Conservation (phyloP, 2,797 vertebrate species). For the Sarcophilus harrisii region DNA sequence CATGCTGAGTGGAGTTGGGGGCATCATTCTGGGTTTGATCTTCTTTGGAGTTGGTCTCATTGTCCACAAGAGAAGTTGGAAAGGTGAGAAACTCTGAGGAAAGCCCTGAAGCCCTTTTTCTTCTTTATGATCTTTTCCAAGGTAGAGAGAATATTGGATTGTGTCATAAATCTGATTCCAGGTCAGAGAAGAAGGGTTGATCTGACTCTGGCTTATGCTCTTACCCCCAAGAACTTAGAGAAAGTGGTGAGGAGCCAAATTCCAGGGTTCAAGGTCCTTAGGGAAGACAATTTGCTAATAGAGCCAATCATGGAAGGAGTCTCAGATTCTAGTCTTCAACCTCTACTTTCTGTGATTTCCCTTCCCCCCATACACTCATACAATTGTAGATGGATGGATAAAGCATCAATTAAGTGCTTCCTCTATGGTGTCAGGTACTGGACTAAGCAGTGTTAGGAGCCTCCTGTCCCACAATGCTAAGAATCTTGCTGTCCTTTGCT, state of each 20-base stretch:
- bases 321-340: neutral
- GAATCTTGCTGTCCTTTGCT: neutral
- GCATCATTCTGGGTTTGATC: conserved; percentile 28
- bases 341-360: neutral
- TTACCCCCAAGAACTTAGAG: neutral
- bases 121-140: neutral
- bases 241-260: neutral
- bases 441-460: neutral
- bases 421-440: neutral
- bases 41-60: rapidly evolving
- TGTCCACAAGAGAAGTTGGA: conserved; percentile 47
- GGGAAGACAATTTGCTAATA: neutral
- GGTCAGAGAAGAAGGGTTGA: neutral
- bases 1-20: neutral
- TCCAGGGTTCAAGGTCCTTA: neutral
- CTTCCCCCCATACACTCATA: neutral
- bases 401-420: neutral
- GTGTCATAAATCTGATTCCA: neutral
- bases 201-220: neutral
- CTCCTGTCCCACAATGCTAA: neutral
- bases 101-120: neutral
- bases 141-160: neutral
- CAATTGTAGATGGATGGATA: neutral
- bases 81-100: conserved; percentile 32
- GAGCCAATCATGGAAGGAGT: neutral